These are phyloP conservation scores for Aphis gossypii DNA, from an alignment of 1,140 invertebrate genomes.

Conservation along the genomic window DNA sequence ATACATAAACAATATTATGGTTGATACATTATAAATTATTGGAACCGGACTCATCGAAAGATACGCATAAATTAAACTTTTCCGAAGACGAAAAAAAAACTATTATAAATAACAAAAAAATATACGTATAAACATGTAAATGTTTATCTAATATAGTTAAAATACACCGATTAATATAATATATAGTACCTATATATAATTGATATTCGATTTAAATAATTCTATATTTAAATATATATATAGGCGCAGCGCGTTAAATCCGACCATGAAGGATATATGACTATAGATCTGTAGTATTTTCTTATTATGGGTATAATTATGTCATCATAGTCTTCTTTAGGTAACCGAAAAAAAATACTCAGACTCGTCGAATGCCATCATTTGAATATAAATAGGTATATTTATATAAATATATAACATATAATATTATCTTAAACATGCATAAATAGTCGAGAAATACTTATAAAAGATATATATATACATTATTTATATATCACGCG, in stretches of 20 bases:
- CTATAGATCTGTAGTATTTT: no score
- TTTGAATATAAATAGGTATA: no score
- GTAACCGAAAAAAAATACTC: neutral
- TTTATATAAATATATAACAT: no score
- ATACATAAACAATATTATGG: neutral
- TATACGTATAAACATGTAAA: neutral
- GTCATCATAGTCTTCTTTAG: neutral
- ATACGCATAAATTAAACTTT: constrained; percentile 29
- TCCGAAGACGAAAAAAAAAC: neutral
- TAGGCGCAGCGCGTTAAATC: no score
- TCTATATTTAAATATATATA: neutral
- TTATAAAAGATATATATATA: neutral
- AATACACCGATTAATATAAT: neutral
- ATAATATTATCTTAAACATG: neutral
- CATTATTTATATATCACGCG: neutral
- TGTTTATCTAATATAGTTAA: neutral
- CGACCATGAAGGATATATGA: neutral
- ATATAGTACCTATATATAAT: neutral
- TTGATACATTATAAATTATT: neutral
- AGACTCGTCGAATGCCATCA: no score
- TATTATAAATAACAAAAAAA: neutral
- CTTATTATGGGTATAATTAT: neutral
- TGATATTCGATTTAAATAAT: neutral
- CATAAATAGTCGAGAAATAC: neutral
- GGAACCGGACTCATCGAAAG: neutral